Evolutionary conservation across 2,113 vertebrate genomes (phyloP).

Genomic region (Pardalotus punctatus): DNA sequence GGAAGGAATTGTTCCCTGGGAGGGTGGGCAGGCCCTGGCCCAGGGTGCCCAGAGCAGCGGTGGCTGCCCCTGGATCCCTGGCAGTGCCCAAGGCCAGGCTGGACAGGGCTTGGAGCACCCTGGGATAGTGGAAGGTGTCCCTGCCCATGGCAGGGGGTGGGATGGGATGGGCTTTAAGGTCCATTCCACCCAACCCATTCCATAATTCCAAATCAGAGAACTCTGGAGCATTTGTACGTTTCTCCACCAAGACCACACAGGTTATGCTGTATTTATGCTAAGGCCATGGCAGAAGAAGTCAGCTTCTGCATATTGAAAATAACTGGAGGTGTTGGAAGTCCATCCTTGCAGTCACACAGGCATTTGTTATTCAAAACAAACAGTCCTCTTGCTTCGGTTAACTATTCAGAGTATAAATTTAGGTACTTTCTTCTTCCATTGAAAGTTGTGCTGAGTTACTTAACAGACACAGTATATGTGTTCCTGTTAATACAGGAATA

Average conservation of each 20-base stretch:
- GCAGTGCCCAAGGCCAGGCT: fast-evolving
- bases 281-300: not conserved
- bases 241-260: not conserved
- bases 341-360: not conserved
- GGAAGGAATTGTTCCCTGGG: not conserved
- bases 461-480: not conserved
- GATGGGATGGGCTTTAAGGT: not conserved
- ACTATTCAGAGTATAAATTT: not conserved
- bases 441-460: not conserved
- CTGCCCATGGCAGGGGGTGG: not conserved
- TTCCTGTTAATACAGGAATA: not conserved
- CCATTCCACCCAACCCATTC: not conserved
- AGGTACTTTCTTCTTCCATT: not conserved
- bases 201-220: not conserved
- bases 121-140: not conserved
- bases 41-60: not conserved
- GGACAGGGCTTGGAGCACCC: fast-evolving
- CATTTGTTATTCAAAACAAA: not conserved
- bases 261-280: not conserved
- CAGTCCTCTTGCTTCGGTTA: not conserved
- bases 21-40: not conserved
- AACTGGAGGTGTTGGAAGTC: not conserved
- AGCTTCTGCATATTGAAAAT: not conserved
- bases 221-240: not conserved
- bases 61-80: not conserved